Percentiles rank a stretch among this genome's conserved stretches.
These are phyloP conservation scores for Melanerpes formicivorus DNA, from an alignment of 2,113 vertebrate genomes.

Conservation along the genomic window DNA sequence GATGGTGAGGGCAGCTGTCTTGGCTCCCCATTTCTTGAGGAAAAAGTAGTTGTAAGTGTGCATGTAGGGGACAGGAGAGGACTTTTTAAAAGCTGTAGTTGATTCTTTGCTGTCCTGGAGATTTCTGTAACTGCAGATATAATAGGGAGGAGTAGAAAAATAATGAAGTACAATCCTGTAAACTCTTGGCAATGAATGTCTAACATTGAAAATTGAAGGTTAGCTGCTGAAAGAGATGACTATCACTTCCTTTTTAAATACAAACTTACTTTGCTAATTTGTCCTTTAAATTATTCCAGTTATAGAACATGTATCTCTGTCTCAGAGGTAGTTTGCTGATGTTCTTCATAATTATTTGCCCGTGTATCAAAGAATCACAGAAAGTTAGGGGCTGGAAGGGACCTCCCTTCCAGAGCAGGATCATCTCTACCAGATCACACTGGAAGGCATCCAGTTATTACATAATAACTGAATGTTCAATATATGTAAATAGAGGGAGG, in stretches of 20 bases:
- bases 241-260: not conserved
- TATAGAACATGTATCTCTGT: not conserved
- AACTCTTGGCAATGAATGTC: not conserved
- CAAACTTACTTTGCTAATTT: not conserved
- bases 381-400: no score
- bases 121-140: not conserved
- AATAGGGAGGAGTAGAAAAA: not conserved
- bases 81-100: not conserved
- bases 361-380: not conserved
- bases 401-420: no score
- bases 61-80: accelerated
- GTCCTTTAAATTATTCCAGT: not conserved
- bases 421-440: no score
- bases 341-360: not conserved
- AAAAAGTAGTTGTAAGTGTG: not conserved
- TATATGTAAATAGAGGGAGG: not conserved
- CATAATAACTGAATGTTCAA: not conserved
- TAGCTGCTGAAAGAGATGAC: not conserved
- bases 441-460: not conserved
- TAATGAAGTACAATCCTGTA: not conserved
- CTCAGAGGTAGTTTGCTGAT: not conserved
- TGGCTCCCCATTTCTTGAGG: not conserved
- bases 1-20: not conserved
- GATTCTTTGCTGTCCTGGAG: not conserved
- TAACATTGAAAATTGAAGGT: not conserved